Conservation (phyloP, 2,888 invertebrate genomes). For the Protophormia terraenovae region DNA sequence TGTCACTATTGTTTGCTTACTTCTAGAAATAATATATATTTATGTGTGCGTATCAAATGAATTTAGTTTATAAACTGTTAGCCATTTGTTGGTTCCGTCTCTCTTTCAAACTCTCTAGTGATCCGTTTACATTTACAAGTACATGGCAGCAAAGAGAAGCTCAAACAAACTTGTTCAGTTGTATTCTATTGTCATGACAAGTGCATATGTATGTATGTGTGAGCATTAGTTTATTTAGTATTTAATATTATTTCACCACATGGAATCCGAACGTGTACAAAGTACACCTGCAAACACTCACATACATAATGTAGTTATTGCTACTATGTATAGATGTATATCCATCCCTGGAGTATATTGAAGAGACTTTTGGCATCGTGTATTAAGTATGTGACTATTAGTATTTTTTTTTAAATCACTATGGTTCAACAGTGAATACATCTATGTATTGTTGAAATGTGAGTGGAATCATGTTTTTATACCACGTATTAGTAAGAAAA, state of each 20-base stretch:
- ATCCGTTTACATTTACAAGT: constrained; percentile 41
- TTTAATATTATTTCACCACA: constrained; percentile 63
- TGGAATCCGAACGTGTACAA: constrained; percentile 61
- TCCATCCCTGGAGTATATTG: constrained; percentile 41
- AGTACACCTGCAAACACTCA: constrained; percentile 31
- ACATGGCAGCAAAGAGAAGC: constrained; percentile 8
- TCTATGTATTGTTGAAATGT: constrained; percentile 51
- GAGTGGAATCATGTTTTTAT: constrained; percentile 36
- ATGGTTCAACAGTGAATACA: constrained; percentile 35
- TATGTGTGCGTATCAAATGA: constrained; percentile 5
- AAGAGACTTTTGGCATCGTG: constrained; percentile 45
- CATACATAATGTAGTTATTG: neutral
- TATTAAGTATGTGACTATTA: constrained; percentile 43
- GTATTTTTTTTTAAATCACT: constrained; percentile 41
- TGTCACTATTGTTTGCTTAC: constrained; percentile 56
- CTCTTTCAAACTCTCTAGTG: neutral
- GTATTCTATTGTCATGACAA: neutral
- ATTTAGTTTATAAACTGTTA: constrained; percentile 47
- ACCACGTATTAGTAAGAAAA: constrained; percentile 59
- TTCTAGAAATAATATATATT: neutral
- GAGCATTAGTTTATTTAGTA: constrained; percentile 60
- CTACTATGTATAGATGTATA: constrained; percentile 12
- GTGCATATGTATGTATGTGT: neutral
- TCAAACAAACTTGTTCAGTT: constrained; percentile 17
- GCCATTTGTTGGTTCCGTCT: constrained; percentile 56